Evolutionary conservation across 2,888 invertebrate genomes (phyloP).

Genomic region (Caenorhabditis doughertyi): DNA sequence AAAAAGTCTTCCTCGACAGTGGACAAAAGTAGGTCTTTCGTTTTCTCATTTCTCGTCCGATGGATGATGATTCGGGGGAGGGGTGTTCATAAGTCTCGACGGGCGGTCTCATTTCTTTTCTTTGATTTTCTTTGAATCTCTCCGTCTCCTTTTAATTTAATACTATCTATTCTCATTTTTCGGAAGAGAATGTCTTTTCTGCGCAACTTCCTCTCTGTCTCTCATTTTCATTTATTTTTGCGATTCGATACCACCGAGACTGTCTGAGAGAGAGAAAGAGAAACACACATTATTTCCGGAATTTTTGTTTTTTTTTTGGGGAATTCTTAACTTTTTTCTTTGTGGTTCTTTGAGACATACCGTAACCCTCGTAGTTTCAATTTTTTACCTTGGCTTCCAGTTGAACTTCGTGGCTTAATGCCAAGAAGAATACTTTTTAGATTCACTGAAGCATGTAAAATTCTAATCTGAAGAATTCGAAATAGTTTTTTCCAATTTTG

Average conservation of each 20-base stretch:
- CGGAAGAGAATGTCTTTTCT: neutral
- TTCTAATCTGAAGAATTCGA: too few species aligned
- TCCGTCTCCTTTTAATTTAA: neutral
- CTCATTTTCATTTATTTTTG: neutral
- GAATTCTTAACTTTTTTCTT: neutral
- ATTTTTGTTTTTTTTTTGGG: neutral
- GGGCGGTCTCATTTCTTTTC: slow-evolving; percentile 42
- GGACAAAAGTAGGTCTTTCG: slow-evolving; percentile 37
- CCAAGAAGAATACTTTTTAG: too few species aligned
- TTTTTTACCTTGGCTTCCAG: too few species aligned
- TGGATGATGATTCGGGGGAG: too few species aligned
- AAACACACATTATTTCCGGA: neutral
- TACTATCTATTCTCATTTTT: neutral
- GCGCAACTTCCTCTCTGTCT: neutral
- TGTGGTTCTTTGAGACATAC: too few species aligned
- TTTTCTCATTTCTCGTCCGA: neutral
- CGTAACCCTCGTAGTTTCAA: too few species aligned
- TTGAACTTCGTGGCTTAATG: too few species aligned
- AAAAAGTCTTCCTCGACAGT: neutral
- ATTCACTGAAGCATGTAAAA: too few species aligned
- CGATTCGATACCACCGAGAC: neutral
- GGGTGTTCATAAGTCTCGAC: slow-evolving; percentile 40
- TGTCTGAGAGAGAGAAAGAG: neutral
- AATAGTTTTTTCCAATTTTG: too few species aligned
- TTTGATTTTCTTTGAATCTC: slow-evolving; percentile 31